A percentile compares a stretch with the other conserved stretches of the same genome.
phyloP scores from a whole-genome alignment of 2,113 vertebrate species.

The Peucedramus taeniatus region DNA sequence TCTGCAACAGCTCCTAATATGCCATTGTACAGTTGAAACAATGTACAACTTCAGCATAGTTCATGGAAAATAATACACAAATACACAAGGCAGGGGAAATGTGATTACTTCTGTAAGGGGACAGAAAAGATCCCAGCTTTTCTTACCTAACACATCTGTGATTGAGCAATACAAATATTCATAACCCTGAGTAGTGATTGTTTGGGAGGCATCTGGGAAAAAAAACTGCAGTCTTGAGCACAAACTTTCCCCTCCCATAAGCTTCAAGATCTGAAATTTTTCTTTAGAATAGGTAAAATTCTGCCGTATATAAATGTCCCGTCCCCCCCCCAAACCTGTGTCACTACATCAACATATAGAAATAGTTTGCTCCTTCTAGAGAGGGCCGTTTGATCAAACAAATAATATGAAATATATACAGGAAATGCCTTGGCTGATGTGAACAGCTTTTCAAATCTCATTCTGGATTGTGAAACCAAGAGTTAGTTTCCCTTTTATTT shows the following conservation, averaged over 20 bases:
- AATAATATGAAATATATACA: neutral
- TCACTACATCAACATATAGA: neutral
- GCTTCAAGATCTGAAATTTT: neutral
- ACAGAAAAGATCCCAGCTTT: neutral
- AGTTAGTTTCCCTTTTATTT: neutral
- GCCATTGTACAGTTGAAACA: neutral
- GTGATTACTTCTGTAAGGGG: neutral
- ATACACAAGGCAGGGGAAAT: neutral
- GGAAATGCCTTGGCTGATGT: neutral
- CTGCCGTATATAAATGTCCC: fast-evolving
- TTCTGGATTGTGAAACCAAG: neutral
- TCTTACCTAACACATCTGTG: neutral
- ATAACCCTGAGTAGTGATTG: neutral
- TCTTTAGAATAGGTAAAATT: neutral
- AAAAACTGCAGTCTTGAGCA: neutral
- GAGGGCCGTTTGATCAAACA: neutral
- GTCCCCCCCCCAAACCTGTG: fast-evolving
- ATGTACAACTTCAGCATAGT: neutral
- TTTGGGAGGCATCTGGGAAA: neutral
- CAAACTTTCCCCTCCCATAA: neutral
- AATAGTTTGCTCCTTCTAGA: neutral
- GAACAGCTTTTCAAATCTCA: neutral
- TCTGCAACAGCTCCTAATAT: neutral
- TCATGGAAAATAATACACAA: neutral
- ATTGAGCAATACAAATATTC: neutral